Conservation (phyloP, 2,888 invertebrate species). For the Asteroscopus sphinx region DNA sequence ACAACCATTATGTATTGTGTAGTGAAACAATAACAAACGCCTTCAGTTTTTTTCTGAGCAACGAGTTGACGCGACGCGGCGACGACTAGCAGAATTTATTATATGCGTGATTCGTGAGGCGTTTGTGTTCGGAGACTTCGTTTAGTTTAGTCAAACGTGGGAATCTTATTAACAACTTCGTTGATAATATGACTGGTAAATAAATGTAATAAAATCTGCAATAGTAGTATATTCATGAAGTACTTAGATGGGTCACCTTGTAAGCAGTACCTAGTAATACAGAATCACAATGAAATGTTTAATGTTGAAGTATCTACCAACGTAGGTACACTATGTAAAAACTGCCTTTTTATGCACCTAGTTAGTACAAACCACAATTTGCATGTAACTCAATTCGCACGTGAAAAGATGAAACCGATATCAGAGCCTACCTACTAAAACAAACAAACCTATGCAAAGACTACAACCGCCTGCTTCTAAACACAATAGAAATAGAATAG, state of each 20-base stretch:
- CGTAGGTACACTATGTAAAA: no score
- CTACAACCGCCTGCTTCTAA: conserved; percentile 2
- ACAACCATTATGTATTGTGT: conserved; percentile 3
- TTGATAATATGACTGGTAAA: no score
- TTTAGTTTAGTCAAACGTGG: background rate
- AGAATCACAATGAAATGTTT: no score
- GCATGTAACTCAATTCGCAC: background rate
- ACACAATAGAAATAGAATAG: conserved; percentile 35
- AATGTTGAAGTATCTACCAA: no score
- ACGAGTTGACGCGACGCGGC: conserved; percentile 14
- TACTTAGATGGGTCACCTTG: no score
- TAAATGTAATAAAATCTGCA: no score
- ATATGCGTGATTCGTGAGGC: conserved; percentile 17
- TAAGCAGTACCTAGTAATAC: no score
- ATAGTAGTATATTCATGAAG: no score
- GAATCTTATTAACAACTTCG: no score
- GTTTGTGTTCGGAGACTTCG: conserved; percentile 4
- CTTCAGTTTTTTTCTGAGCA: conserved; percentile 45
- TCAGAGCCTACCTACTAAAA: background rate
- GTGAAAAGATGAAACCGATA: background rate
- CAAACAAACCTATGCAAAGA: conserved; percentile 1
- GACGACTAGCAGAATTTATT: conserved; percentile 5
- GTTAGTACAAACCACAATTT: background rate
- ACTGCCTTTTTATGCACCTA: no score
- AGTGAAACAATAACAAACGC: conserved; percentile 48